These are phyloP conservation scores for Halcyon badia DNA, from an alignment of 2,797 vertebrate genomes.

Conservation along the genomic window DNA sequence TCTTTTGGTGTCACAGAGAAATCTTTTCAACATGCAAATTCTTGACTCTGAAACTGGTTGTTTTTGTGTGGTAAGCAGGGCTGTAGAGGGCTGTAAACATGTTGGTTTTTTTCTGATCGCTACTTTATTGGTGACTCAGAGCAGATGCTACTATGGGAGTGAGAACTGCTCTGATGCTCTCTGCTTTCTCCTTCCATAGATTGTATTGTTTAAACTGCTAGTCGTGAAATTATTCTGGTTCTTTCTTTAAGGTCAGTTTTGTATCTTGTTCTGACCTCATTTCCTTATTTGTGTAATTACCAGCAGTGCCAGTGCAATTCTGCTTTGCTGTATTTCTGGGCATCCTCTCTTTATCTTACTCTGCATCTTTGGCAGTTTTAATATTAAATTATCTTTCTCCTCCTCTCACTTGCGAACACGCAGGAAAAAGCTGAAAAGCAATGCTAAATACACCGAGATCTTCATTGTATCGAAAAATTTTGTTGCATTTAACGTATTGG, in stretches of 20 bases:
- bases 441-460: neutral
- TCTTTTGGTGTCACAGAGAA: neutral
- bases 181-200: neutral
- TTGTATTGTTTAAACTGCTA: neutral
- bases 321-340: neutral
- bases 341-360: neutral
- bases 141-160: neutral
- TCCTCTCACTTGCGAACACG: neutral
- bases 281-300: neutral
- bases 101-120: neutral
- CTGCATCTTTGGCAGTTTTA: neutral
- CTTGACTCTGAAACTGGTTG: neutral
- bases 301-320: neutral
- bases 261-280: neutral
- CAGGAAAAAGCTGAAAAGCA: neutral
- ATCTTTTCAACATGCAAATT: neutral
- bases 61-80: neutral
- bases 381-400: neutral
- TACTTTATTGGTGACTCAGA: neutral
- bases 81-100: neutral
- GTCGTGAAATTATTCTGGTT: neutral
- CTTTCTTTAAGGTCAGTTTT: constrained; percentile 11
- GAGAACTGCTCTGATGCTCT: neutral
- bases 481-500: neutral
- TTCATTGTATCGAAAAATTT: neutral